Evolutionary conservation across 2,113 vertebrate genomes (phyloP), one percentile per base, ranked within the genome.

Genomic region (Potamarius usumacintae): DNA sequence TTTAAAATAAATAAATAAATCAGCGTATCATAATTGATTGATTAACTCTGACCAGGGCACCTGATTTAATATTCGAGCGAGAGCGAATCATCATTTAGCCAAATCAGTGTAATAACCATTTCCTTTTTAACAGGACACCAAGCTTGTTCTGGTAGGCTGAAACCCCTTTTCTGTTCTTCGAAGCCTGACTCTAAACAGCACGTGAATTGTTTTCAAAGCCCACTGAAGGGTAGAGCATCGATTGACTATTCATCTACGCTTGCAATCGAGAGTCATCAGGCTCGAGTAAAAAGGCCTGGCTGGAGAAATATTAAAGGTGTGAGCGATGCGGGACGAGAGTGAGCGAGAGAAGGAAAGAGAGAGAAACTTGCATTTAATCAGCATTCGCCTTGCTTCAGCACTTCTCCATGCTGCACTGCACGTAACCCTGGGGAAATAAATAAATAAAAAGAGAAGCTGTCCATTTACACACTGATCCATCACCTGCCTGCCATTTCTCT

Each of bases 301-400:
- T 55, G 62, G 85, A 82, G 83, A 85, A 62, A 84, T 34, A 82
- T 87, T 77, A 89, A 85, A 62, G 71, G 63, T 87, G 72, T 63
- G 50, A 72, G 74, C 27, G 6, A 50, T 27, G 18, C 1, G 27
- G 65, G 34, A 52, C 1, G 12, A 6, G 77, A 53, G 76, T 14
- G 48, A 53, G 50, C 25, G 77, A n/a, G 76, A 30, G 50, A 79
- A 25, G 27, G 76, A n/a, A 52, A 79, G n/a, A 57, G 52, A 79
- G 14, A 12, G 58, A 79, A 7, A 25, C 62, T 53, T 85, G 83
- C 83, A 79, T 83, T 84, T 83, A 83, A 89, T 89, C 84, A 88
- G 84, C 65, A 84, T 85, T 89, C 77, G 82, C 65, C 83, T 84
- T 84, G 86, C 84, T 86, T 90, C 88, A 90, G 88, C 90, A 91